Base-by-base conservation (phyloP, 2,797 vertebrate genomes). In the Phalloptychus januarius region DNA sequence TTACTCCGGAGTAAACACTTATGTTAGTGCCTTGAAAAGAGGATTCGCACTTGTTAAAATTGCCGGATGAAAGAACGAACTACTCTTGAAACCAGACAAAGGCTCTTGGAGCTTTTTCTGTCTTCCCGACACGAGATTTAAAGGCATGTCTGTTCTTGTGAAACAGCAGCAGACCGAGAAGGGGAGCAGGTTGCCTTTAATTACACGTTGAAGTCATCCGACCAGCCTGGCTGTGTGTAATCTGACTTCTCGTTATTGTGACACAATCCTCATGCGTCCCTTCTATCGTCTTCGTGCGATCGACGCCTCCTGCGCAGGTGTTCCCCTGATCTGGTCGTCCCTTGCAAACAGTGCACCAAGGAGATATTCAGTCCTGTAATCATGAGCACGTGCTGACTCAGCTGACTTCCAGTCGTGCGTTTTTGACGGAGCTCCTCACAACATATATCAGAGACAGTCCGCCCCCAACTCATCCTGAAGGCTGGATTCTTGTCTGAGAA, bases 321-420 rank as follows among this genome's bases (percentile, higher is more conserved):
- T 91, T 40, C 2, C 11, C 56, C 78, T 79, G 71, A 79, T 83
- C 78, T 77, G 85, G 80, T 74, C 81, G 81, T 76, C 13, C 44
- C 54, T 65, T 44, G 72, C 75, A 50, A 81, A 79, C 81, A 87
- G 80, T 82, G 83, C 84, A 85, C 42, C 42, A 89, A 89, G 76
- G 79, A 84, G 15, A 13, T 79, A 73, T 76, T 54, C 78, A 87
- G 73, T 85, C 88, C 91, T 92, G 78, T 91, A 90, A 92, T 90
- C 84, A 80, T 84, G 85, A 75, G 31, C 63, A 25, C 36, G n/a
- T 52, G 75, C 85, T 90, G 89, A 89, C 82, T 90, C 88, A 83
- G 83, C 56, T 73, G 67, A 40, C 87, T 88, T 85, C 80, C 79
- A 84, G 83, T 54, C 70, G 78, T 18, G 73, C 46, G 61, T 56